Conservation (phyloP, 1,140 invertebrate genomes). For the Armadillidium nasatum region DNA sequence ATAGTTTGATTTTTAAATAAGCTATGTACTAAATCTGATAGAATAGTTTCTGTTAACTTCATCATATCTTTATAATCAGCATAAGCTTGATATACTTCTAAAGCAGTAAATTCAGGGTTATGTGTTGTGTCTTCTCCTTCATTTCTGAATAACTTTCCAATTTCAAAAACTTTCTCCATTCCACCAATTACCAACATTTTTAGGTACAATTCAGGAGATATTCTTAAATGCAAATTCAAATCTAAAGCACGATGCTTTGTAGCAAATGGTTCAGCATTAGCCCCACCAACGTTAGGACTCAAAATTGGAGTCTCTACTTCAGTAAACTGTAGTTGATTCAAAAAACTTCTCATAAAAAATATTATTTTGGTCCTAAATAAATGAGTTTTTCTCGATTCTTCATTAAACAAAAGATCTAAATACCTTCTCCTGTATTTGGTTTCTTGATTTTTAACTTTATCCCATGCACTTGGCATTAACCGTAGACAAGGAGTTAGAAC, state of each 20-base stretch:
- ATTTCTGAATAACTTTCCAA: constrained; percentile 93
- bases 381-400: neutral
- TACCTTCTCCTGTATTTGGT: neutral
- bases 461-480: neutral
- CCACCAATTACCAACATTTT: constrained; percentile 98
- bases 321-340: constrained; percentile 89
- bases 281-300: constrained; percentile 98
- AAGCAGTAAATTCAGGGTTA: constrained; percentile 98
- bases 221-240: constrained; percentile 93
- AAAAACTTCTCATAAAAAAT: constrained; percentile 66
- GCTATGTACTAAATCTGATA: constrained; percentile 66
- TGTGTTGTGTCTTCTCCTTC: constrained; percentile 98
- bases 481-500: neutral
- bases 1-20: constrained; percentile 66
- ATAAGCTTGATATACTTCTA: constrained; percentile 99
- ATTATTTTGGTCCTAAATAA: neutral
- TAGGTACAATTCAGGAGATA: constrained; percentile 95
- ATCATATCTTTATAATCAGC: constrained; percentile 97
- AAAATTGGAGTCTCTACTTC: constrained; percentile 99
- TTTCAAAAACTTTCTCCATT: constrained; percentile 94
- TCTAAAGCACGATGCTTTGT: constrained; percentile 98
- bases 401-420: constrained; percentile 11
- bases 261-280: constrained; percentile 95
- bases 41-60: constrained; percentile 78
- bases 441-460: neutral